phyloP scores from a whole-genome alignment of 2,113 vertebrate species.

The Athene cunicularia region DNA sequence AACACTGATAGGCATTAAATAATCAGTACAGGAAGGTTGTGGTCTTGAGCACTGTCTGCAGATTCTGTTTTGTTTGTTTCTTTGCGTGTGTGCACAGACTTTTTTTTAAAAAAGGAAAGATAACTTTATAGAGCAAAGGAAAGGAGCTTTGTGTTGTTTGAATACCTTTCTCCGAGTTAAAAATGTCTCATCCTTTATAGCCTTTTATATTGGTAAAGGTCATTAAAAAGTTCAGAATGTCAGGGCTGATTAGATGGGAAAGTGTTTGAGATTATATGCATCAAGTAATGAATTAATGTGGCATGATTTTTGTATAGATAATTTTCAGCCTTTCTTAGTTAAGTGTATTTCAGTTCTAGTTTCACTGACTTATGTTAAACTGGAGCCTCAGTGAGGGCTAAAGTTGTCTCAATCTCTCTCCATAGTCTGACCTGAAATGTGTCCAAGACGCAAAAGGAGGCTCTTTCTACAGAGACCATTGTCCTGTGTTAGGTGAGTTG shows the following conservation, averaged over 20 bases:
- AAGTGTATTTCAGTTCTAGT: background rate
- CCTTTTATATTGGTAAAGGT: background rate
- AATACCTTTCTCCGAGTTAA: background rate
- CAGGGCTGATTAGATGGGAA: background rate
- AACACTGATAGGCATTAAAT: background rate
- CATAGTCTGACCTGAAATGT: conserved; percentile 96
- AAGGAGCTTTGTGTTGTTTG: background rate
- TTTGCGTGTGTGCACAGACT: background rate
- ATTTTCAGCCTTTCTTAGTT: background rate
- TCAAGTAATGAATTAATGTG: background rate
- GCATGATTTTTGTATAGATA: background rate
- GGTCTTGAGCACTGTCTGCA: background rate
- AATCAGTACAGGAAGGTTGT: background rate
- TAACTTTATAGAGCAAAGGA: background rate
- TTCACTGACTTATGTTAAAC: background rate
- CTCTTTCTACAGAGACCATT: conserved; percentile 99
- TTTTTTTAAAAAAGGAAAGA: background rate
- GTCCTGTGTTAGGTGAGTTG: conserved; percentile 95
- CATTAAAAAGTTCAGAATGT: background rate
- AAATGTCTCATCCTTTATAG: background rate
- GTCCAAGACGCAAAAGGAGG: conserved; percentile 99
- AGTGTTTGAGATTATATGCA: background rate
- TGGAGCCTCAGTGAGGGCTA: background rate
- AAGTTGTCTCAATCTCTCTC: conserved; percentile 31
- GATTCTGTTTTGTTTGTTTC: background rate